Base-by-base conservation (phyloP, 1,140 invertebrate genomes). In the Potamilus streckersoni region DNA sequence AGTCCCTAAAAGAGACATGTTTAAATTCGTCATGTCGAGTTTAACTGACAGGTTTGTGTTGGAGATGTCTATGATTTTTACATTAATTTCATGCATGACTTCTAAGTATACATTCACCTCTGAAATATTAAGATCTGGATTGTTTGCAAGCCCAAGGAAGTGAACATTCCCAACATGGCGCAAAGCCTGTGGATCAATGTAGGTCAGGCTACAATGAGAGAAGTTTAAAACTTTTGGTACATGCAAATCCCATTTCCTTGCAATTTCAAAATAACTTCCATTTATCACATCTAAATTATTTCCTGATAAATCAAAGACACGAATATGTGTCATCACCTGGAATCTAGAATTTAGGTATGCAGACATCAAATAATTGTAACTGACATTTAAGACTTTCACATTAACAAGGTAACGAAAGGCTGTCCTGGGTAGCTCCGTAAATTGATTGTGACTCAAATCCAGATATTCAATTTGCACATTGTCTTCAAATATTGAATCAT, bases 151-250 rank as follows among this genome's bases (percentile, higher is more conserved):
- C 59, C 74, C 64, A 23, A 76, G 63, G 58, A 66, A 67, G 49
- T 76, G 69, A 23, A 76, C 23, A 23, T 76, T 70, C 17, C 49
- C 66, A n/a, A 71, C 38, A 57, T 13, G n/a, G 38, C 61, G 17
- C 20, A 76, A 71, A 15, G 74, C 74, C 2, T 71, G 69, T 38
- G 74, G 14, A 66, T 76, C 69, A 20, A 76, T 71, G 17, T 27
- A 66, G 20, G 66, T 76, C 27, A 76, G 62, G 31, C 68, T 38
- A 49, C 74, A 76, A 17, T 61, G 66, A 15, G 74, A 71, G 57
- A 76, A 76, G 31, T 76, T 76, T 20, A 76, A 61, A 20, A 16
- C 71, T 49, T 76, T 76, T 49, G 74, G 61, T 20, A 70, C 67
- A 17, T 14, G 8, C 38, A 49, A 49, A 66, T 76, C 74, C 74